Base-by-base conservation (phyloP, 1,140 invertebrate species). In the Hormaphis cornu region DNA sequence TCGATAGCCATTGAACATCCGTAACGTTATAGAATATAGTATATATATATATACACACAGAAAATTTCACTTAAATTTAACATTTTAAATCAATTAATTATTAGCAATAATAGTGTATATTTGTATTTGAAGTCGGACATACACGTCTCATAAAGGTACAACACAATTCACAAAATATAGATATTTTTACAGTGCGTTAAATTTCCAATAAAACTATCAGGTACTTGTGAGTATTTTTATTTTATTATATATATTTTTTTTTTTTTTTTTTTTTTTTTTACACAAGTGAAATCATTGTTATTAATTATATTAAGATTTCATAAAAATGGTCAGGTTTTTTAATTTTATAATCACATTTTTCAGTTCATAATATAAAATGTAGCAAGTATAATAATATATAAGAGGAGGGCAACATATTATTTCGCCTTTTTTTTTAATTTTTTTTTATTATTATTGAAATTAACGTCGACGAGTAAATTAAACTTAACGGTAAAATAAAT, bases 181-280 rank as follows among this genome's bases (percentile, higher is more conserved):
- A n/a, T 54, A 54, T 33, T 14, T 33, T 22, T 37, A 33, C 14
- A 20, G 22, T 56, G 24, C 20, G 44, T 44, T 61, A 26, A 12
- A 59, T 44, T 61, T 28, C 40, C n/a, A 33, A 35, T 42, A 59
- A 61, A 61, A 42, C 40, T 44, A 61, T 61, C 58, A 61, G 58
- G 58, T 61, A 61, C 58, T 40, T 28, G 37, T 18, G 58, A 61
- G 58, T 61, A 61, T 61, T 28, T 14, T 28, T 61, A 61, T 61
- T 26, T n/a, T n/a, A n/a, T n/a, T n/a, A n/a, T n/a, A n/a, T n/a
- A n/a, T n/a, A n/a, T n/a, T n/a, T n/a, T n/a, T n/a, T n/a, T n/a
- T n/a, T n/a, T n/a, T n/a, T n/a, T n/a, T n/a, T n/a, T n/a, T n/a
- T n/a, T n/a, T n/a, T n/a, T n/a, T 37, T 20, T 37, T 37, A 56